Evolutionary conservation across 2,888 invertebrate species (phyloP).

Genomic region (Netelia fuscicornis): DNA sequence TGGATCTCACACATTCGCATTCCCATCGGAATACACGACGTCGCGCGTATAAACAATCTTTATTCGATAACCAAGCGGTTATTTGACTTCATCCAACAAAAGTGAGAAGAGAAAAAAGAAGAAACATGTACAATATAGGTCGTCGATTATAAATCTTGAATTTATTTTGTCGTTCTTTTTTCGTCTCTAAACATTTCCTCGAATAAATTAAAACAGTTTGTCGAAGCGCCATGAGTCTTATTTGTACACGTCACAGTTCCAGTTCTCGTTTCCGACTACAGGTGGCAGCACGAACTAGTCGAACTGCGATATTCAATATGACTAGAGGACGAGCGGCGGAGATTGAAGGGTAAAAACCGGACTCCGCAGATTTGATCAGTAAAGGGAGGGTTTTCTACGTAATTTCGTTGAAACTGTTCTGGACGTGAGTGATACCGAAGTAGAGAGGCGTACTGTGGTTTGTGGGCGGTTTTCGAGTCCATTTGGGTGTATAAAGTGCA

Average conservation of each 20-base stretch:
- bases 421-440: too few species aligned
- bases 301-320: not conserved
- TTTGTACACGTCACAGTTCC: not conserved
- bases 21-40: constrained; percentile 95
- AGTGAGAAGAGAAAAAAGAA: constrained; percentile 25
- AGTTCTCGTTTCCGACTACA: not conserved
- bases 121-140: constrained; percentile 38
- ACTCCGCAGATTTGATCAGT: too few species aligned
- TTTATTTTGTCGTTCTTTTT: not conserved
- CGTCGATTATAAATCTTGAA: constrained; percentile 24
- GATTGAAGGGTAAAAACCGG: too few species aligned
- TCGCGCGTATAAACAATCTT: constrained; percentile 86
- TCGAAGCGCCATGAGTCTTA: not conserved
- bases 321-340: too few species aligned
- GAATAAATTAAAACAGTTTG: too few species aligned
- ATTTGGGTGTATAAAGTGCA: too few species aligned
- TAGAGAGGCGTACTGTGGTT: too few species aligned
- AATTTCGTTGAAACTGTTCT: too few species aligned
- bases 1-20: constrained; percentile 95
- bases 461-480: too few species aligned
- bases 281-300: not conserved
- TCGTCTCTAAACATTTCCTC: not conserved
- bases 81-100: constrained; percentile 31
- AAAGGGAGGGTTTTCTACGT: too few species aligned
- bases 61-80: not conserved